Base-by-base conservation (phyloP, 2,888 invertebrate species). In the Mactromeris polynyma region DNA sequence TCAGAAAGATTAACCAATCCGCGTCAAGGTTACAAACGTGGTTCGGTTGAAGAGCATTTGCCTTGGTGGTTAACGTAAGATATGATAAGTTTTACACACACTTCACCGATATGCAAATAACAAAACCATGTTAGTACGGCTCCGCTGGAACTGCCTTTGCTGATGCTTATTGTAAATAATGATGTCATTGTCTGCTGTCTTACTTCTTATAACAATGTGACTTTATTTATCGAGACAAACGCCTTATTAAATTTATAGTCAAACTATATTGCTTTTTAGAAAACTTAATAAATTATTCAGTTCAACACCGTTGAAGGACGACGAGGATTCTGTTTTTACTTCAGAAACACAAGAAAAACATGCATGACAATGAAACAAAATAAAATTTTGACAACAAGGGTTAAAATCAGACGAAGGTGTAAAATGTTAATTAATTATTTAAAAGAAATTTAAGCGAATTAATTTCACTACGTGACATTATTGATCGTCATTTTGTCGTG, bases 401-500 rank as follows among this genome's bases (percentile, higher is more conserved):
- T 73, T 73, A 33, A 73, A 73, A 73, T 36, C 17, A 33, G 17
- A 19, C 33, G 4, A 36, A 36, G 36, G 73, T 73, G 73, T 73
- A 36, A 73, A 73, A 36, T 19, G 36, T 73, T 33, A 36, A 73
- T 73, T 73, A 73, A 73, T 73, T 73, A 73, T 73, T 73, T 73
- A 73, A 73, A 73, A 14, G 36, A 26, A 73, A 33, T 73, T 73
- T 17, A 26, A 73, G 73, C 33, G 36, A 73, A 73, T 73, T 73
- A 73, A 73, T 73, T 73, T 73, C 73, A 73, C 33, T 36, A 19
- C 73, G 36, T 73, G 73, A 26, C 58, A 26, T 26, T 64, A 64
- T 64, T 64, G 58, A 64, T 64, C 26, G 26, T 26, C 58, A 26
- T 7, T 9, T n/a, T 64, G 58, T 64, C 58, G 9, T 64, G 58